Conservation (phyloP, 1,140 invertebrate species). For the Ladona fulva region DNA sequence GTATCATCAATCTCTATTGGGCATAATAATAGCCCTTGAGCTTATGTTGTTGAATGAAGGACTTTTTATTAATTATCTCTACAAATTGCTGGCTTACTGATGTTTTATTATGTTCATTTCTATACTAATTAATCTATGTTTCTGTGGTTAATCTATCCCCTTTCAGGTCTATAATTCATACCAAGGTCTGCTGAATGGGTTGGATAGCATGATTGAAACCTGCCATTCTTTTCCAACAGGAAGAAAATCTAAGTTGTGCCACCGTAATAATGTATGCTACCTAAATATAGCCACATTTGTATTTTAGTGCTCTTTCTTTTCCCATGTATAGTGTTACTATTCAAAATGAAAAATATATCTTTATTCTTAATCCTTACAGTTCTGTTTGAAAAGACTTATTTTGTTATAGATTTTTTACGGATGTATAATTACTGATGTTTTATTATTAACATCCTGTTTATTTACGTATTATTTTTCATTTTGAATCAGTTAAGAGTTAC, state of each 20-base stretch:
- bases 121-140: not conserved
- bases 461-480: too few species aligned
- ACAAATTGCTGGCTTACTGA: not conserved
- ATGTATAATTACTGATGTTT: too few species aligned
- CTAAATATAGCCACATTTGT: too few species aligned
- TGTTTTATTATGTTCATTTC: slow-evolving; percentile 14
- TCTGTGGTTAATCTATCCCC: slow-evolving; percentile 14
- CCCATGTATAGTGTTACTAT: too few species aligned
- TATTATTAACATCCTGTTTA: too few species aligned
- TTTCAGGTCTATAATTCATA: slow-evolving; percentile 59
- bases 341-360: too few species aligned
- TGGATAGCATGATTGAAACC: slow-evolving; percentile 58
- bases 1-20: slow-evolving; percentile 13
- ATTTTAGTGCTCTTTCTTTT: too few species aligned
- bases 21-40: not conserved
- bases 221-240: slow-evolving; percentile 47
- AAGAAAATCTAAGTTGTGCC: not conserved
- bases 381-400: too few species aligned
- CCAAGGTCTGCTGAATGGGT: slow-evolving; percentile 55
- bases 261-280: slow-evolving; percentile 16
- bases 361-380: too few species aligned
- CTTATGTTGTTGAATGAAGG: not conserved
- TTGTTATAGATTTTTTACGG: too few species aligned
- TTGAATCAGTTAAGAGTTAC: too few species aligned
- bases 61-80: not conserved